These are phyloP conservation scores for Drosophila kepulauana DNA, from an alignment of 1,140 invertebrate genomes.

Conservation along the genomic window DNA sequence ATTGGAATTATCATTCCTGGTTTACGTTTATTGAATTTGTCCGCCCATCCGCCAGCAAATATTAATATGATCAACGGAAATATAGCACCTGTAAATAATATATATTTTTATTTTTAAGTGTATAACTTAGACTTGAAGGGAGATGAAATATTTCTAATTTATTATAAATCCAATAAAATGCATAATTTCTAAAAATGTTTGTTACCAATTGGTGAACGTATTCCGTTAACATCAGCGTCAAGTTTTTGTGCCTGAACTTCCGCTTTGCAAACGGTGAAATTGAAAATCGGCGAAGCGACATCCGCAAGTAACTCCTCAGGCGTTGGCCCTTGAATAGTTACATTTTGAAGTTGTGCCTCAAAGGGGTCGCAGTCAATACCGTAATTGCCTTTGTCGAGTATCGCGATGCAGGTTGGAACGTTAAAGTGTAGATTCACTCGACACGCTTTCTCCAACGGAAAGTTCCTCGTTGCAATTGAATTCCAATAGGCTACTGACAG, in stretches of 20 bases:
- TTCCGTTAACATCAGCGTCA: constrained; percentile 86
- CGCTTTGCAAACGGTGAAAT: constrained; percentile 81
- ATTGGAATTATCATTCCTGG: constrained; percentile 88
- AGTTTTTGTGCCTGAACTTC: constrained; percentile 87
- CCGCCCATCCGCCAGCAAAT: constrained; percentile 89
- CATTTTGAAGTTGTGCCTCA: constrained; percentile 67
- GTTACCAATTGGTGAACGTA: constrained; percentile 78
- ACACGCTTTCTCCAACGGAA: constrained; percentile 87
- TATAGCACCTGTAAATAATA: constrained; percentile 85
- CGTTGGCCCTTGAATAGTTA: constrained; percentile 63
- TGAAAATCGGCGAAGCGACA: constrained; percentile 56
- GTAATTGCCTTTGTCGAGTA: constrained; percentile 84
- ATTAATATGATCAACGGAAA: constrained; percentile 88
- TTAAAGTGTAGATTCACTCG: constrained; percentile 87
- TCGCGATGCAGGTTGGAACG: constrained; percentile 86
- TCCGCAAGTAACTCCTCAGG: constrained; percentile 42
- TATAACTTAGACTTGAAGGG: too few relatives aligned
- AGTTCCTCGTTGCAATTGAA: constrained; percentile 85
- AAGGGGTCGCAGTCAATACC: constrained; percentile 78
- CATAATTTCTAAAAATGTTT: too few relatives aligned
- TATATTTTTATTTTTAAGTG: too few relatives aligned
- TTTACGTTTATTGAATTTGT: constrained; percentile 88
- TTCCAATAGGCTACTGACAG: constrained; percentile 85
- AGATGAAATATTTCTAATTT: too few relatives aligned
- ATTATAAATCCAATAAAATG: too few relatives aligned